Evolutionary conservation across 2,797 vertebrate species (phyloP), one percentile per base, ranked within the genome.

Genomic region (Karalla daura): DNA sequence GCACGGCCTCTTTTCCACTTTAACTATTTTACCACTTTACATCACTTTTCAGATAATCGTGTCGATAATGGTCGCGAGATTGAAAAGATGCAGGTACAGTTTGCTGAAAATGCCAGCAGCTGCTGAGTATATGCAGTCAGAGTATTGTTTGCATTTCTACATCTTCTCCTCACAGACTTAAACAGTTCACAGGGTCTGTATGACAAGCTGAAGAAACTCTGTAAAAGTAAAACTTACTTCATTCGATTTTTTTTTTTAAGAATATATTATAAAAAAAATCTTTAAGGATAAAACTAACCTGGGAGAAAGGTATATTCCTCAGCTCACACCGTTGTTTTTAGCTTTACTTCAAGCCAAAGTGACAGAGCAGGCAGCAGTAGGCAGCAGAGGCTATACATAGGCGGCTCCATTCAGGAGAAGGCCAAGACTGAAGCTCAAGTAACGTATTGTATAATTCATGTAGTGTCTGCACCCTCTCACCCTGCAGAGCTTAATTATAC

Each of bases 371-470:
- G 39, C 54, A 54, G 24, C 45, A 1, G 36, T 35, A 47, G 27
- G 40, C 45, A 41, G 55, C n/a, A n/a, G n/a, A n/a, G 54, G 51
- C 55, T 36, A 65, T 63, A n/a, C n/a, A n/a, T 52, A 51, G 36
- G 54, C 55, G 62, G 52, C 44, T 35, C 1, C 65, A 55, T 52
- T 65, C 37, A 55, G 45, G 61, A 47, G 17, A 18, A 17, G 27
- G 43, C 28, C 45, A 72, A 79, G 58, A 69, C 43, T 71, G 59
- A 46, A 47, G 50, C 80, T 85, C 55, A 84, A 65, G 76, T 65
- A 84, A 63, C 64, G 51, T 46, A 15, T 43, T 89, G 56, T 75
- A 83, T 89, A 81, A 86, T 86, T 85, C 36, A 88, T 87, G 54
- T 45, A 35, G 61, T 76, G 80, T 80, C 81, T 87, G 52, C 70